Percentiles rank a stretch among this genome's conserved stretches.
Evolutionary conservation across 35 echinoderm and acorn worm species (phyloP).

Genomic region (Apostichopus parvimensis): DNA sequence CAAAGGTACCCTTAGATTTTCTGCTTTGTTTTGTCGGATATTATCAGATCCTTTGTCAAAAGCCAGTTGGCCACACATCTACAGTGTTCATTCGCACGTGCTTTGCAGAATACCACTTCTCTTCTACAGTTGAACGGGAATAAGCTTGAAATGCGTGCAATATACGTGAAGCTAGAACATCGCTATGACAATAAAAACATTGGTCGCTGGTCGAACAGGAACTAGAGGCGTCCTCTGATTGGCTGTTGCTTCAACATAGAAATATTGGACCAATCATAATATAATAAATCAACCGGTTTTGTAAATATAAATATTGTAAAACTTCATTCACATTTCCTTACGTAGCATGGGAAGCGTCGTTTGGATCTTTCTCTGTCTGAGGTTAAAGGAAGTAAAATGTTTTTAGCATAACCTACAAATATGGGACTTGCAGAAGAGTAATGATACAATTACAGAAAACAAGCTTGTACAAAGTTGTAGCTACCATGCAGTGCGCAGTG

Average conservation of each 20-base stretch:
- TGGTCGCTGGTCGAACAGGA: too few relatives aligned
- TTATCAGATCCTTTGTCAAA: background rate
- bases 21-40: constrained; percentile 1
- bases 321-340: background rate
- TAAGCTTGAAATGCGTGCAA: too few relatives aligned
- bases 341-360: too few relatives aligned
- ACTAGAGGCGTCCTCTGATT: background rate
- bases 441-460: too few relatives aligned
- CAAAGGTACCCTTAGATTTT: background rate
- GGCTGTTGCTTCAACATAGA: background rate
- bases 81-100: background rate
- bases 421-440: too few relatives aligned
- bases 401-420: too few relatives aligned
- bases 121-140: too few relatives aligned
- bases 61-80: background rate
- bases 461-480: too few relatives aligned
- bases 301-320: background rate
- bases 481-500: too few relatives aligned
- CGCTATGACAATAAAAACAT: background rate
- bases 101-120: background rate
- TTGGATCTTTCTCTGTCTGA: too few relatives aligned
- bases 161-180: background rate
- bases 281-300: background rate
- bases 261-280: background rate
- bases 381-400: too few relatives aligned